Base-by-base conservation (phyloP, 2,113 vertebrate genomes). In the Tylochromis polylepis region DNA sequence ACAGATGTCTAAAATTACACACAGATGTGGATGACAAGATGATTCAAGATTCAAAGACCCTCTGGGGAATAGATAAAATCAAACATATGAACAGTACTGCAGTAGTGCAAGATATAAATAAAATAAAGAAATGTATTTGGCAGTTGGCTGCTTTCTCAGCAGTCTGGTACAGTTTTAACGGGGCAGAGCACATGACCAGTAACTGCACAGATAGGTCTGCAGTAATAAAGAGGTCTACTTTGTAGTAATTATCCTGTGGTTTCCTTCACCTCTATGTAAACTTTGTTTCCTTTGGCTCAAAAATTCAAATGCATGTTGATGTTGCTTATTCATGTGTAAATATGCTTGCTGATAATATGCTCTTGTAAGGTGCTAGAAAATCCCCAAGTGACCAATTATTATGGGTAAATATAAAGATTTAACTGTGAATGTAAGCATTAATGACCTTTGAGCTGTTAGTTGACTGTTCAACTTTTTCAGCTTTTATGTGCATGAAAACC, bases 381-480 rank as follows among this genome's bases (percentile, higher is more conserved):
- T 77, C 27, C 70, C 70, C 43, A 31, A 77, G 70, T 77, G 70
- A 51, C 70, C 70, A 77, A 51, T 77, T 77, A 77, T 31, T 51
- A 20, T 51, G 43, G 51, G 24, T 49, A 65, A 65, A 46, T n/a
- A 2, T 80, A 6, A 27, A 81, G 5, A 81, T 51, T 22, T 43
- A 53, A 27, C n/a, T 41, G 43, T 72, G 5, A 75, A 31, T 72
- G 9, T 55, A 22, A 46, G 38, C 15, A 34, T 46, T 84, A 22
- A 36, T 18, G 8, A 83, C 22, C 51, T 85, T n/a, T 3, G 29
- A 79, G 18, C 41, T 49, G 31, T 83, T 60, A 56, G 24, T 22
- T 12, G 31, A 77, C 41, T 14, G 8, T 70, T 70, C n/a, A 72
- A 18, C 9, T 27, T 31, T 38, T 20, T 2, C 16, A 12, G 24